Percentiles rank a stretch among this genome's conserved stretches.
These are phyloP conservation scores for Drosophila rubida DNA, from an alignment of 2,888 invertebrate genomes.

Conservation along the genomic window DNA sequence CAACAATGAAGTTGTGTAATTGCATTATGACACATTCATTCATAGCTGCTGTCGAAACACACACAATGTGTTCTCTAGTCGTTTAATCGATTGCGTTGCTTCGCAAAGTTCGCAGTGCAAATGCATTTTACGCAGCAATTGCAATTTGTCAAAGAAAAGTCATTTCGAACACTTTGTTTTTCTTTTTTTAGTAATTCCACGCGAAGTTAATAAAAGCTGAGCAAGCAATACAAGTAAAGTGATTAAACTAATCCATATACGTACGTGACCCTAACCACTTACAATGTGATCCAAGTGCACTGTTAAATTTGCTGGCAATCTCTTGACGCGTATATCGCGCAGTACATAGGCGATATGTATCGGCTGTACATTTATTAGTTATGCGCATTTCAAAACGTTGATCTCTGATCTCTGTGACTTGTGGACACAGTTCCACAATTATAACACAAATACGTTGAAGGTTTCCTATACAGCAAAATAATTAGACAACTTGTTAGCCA, in stretches of 20 bases:
- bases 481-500: background rate
- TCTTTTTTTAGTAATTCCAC: background rate
- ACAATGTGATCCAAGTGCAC: background rate
- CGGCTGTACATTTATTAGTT: constrained; percentile 19
- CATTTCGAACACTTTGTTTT: background rate
- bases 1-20: background rate
- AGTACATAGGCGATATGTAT: constrained; percentile 13
- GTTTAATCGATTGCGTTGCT: background rate
- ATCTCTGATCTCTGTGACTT: constrained; percentile 40
- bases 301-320: background rate
- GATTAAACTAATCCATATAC: background rate
- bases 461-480: too few species aligned
- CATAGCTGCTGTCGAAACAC: background rate
- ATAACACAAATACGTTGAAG: constrained; percentile 8
- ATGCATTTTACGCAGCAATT: background rate
- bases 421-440: constrained; percentile 5
- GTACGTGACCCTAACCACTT: background rate
- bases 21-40: constrained; percentile 10
- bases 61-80: background rate
- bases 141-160: background rate
- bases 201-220: background rate
- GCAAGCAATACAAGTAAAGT: background rate
- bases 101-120: background rate
- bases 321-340: background rate
- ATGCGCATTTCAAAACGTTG: constrained; percentile 31